These are phyloP conservation scores for Sebastes vulpes DNA, from an alignment of 2,797 vertebrate genomes.

Conservation along the genomic window DNA sequence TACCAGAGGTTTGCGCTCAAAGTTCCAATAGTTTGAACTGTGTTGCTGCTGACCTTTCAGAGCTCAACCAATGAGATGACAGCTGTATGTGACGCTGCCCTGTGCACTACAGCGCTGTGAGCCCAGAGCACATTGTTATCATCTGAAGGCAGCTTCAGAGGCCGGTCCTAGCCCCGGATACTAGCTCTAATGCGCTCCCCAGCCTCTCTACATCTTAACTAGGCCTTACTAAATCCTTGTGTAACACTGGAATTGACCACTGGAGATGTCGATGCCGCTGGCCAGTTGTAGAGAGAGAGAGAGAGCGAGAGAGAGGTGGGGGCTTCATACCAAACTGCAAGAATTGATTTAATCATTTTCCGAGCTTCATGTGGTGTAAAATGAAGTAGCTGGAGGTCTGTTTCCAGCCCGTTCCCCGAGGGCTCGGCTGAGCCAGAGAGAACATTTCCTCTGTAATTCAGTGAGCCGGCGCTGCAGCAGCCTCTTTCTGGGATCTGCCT, in stretches of 20 bases:
- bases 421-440: constrained; percentile 11
- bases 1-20: not conserved
- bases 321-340: not conserved
- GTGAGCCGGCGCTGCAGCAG: constrained; percentile 29
- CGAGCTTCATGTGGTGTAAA: constrained; percentile 11
- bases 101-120: not conserved
- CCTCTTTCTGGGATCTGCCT: constrained; percentile 15
- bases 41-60: not conserved
- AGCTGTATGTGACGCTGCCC: not conserved
- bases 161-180: not conserved
- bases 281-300: not conserved
- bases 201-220: not conserved
- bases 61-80: not conserved
- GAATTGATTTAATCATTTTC: constrained; percentile 27
- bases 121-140: not conserved
- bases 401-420: constrained; percentile 5
- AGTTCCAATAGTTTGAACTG: not conserved
- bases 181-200: not conserved
- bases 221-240: not conserved
- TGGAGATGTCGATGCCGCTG: constrained; percentile 2
- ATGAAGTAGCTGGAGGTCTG: constrained; percentile 34
- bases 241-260: constrained; percentile 7
- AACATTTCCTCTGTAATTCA: constrained; percentile 41
- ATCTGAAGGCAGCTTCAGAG: not conserved
- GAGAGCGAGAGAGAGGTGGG: not conserved